Conservation (phyloP, 1,140 invertebrate genomes). For the Zaprionus capensis region DNA sequence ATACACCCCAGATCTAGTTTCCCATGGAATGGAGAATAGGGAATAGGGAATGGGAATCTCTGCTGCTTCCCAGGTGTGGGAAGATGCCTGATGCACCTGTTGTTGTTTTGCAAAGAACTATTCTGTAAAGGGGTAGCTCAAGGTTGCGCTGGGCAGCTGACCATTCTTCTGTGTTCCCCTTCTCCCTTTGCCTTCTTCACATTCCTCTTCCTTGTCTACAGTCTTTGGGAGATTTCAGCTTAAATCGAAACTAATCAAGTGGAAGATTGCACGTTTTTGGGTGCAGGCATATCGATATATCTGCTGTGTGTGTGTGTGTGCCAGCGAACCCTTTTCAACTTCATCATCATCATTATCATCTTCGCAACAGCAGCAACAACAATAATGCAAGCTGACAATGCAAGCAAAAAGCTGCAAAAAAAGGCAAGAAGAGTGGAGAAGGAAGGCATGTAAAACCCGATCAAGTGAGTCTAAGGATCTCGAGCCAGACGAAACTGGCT, state of each 20-base stretch:
- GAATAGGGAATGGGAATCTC: constrained; percentile 16
- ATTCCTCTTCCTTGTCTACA: not conserved
- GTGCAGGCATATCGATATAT: constrained; percentile 55
- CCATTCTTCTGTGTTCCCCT: not conserved
- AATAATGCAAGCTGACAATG: constrained; percentile 72
- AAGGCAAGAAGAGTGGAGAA: constrained; percentile 38
- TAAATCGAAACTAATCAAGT: constrained; percentile 72
- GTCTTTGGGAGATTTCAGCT: constrained; percentile 28
- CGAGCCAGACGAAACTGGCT: constrained; percentile 62
- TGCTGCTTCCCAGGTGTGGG: not conserved
- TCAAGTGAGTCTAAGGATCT: constrained; percentile 73
- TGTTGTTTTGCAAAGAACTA: constrained; percentile 54
- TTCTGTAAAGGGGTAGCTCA: constrained; percentile 61
- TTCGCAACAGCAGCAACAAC: constrained; percentile 39
- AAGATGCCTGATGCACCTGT: constrained; percentile 55
- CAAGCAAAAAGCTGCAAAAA: constrained; percentile 60
- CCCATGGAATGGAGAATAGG: constrained; percentile 32
- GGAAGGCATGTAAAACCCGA: constrained; percentile 57
- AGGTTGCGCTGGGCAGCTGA: constrained; percentile 50
- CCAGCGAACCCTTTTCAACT: constrained; percentile 75
- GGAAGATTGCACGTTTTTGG: constrained; percentile 75
- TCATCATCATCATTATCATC: constrained; percentile 74
- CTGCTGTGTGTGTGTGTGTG: constrained; percentile 24
- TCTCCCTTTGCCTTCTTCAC: not conserved
- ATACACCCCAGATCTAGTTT: constrained; percentile 29